Conservation (phyloP, 2,797 vertebrate genomes). For the Scyliorhinus canicula region DNA sequence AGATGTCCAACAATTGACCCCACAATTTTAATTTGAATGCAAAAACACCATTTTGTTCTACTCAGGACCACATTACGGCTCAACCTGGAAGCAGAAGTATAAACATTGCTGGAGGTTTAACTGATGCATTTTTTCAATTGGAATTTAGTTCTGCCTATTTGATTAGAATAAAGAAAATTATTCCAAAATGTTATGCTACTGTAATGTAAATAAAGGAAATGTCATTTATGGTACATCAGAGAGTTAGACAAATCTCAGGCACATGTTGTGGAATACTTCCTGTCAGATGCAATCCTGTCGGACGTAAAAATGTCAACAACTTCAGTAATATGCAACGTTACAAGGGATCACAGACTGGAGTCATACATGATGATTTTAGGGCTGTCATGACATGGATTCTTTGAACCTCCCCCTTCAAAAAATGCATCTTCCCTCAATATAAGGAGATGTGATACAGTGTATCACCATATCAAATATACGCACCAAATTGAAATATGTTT, state of each 20-base stretch:
- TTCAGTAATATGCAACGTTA: not conserved
- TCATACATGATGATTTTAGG: conserved; percentile 29
- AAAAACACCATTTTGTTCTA: not conserved
- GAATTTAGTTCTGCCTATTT: not conserved
- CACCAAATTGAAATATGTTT: not conserved
- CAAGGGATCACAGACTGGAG: conserved; percentile 25
- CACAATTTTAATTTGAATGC: not conserved
- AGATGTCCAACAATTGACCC: not conserved
- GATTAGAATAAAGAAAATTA: too few species aligned
- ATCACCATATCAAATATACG: not conserved
- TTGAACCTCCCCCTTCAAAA: not conserved
- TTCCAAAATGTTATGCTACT: not conserved
- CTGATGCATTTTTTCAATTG: not conserved
- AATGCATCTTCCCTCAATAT: not conserved
- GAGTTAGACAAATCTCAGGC: not conserved
- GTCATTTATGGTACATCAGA: not conserved
- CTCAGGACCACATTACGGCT: not conserved
- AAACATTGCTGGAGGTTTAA: not conserved
- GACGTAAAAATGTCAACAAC: not conserved
- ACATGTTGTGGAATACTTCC: not conserved
- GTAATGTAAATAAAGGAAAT: not conserved
- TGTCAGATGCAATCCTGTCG: not conserved
- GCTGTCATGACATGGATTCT: conserved; percentile 16
- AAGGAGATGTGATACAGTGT: not conserved
- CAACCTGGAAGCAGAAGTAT: not conserved